Percentiles rank a stretch among this genome's conserved stretches.
Evolutionary conservation across 2,888 invertebrate species (phyloP).

Genomic region (Diplazon laetatorius): DNA sequence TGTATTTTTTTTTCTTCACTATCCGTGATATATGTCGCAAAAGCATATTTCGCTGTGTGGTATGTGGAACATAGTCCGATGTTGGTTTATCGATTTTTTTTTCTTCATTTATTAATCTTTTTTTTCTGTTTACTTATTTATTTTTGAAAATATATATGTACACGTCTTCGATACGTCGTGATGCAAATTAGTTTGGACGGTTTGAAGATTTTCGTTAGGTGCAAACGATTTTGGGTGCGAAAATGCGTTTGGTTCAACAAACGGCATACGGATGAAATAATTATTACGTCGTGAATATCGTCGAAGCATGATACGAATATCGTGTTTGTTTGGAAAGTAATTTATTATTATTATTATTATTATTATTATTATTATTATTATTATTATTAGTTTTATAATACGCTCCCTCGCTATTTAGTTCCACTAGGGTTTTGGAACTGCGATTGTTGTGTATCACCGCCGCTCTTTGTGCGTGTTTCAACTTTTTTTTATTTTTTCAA

Average conservation of each 20-base stretch:
- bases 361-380: constrained; percentile 4
- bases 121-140: constrained; percentile 28
- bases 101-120: not conserved
- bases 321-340: constrained; percentile 6
- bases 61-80: constrained; percentile 55
- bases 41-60: constrained; percentile 54
- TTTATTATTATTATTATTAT: no score
- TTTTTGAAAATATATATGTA: constrained; percentile 33
- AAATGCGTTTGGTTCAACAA: no score
- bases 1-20: not conserved
- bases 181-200: constrained; percentile 21
- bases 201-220: not conserved
- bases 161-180: constrained; percentile 7
- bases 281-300: constrained; percentile 8
- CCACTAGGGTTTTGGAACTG: no score
- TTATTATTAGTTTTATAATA: not conserved
- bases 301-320: constrained; percentile 18
- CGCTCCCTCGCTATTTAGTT: not conserved
- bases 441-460: constrained; percentile 7
- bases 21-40: constrained; percentile 50
- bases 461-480: no score
- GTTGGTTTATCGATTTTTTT: constrained; percentile 46
- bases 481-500: no score
- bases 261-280: no score
- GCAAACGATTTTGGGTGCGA: no score